phyloP scores from a whole-genome alignment of 2,113 vertebrate species.

The Corydoras sp. region DNA sequence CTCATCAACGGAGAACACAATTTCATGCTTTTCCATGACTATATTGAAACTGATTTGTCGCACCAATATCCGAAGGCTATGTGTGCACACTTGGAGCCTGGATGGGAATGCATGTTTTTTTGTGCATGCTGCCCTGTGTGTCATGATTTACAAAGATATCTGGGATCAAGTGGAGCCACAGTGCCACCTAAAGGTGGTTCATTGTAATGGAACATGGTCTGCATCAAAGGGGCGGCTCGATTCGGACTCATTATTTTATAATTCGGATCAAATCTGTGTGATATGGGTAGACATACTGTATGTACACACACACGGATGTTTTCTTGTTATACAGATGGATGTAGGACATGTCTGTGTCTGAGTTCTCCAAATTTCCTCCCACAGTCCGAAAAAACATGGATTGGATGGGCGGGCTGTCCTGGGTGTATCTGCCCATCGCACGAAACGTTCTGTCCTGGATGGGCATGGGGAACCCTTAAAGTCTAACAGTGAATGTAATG shows the following conservation, averaged over 20 bases:
- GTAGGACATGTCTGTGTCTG: too few species aligned
- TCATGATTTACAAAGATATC: neutral
- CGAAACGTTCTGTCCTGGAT: too few species aligned
- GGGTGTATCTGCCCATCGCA: too few species aligned
- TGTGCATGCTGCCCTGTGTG: neutral
- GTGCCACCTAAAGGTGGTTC: conserved; percentile 28
- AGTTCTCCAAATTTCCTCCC: too few species aligned
- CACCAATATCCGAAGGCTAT: neutral
- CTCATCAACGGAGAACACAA: conserved; percentile 18
- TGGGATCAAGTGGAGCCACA: conserved; percentile 28
- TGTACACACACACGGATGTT: too few species aligned
- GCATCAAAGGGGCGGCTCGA: neutral
- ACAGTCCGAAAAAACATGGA: too few species aligned
- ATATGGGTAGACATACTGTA: too few species aligned
- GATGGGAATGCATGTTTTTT: neutral
- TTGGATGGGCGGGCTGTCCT: too few species aligned
- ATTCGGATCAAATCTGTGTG: too few species aligned
- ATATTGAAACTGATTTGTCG: conserved; percentile 6
- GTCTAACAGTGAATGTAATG: too few species aligned
- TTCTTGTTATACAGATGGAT: too few species aligned
- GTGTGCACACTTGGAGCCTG: neutral
- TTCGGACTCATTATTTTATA: neutral
- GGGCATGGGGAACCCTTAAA: too few species aligned
- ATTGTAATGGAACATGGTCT: neutral
- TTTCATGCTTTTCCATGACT: neutral